A percentile compares a stretch with the other conserved stretches of the same genome.
These are phyloP conservation scores for Samia ricini DNA, from an alignment of 1,140 invertebrate species.

Conservation along the genomic window DNA sequence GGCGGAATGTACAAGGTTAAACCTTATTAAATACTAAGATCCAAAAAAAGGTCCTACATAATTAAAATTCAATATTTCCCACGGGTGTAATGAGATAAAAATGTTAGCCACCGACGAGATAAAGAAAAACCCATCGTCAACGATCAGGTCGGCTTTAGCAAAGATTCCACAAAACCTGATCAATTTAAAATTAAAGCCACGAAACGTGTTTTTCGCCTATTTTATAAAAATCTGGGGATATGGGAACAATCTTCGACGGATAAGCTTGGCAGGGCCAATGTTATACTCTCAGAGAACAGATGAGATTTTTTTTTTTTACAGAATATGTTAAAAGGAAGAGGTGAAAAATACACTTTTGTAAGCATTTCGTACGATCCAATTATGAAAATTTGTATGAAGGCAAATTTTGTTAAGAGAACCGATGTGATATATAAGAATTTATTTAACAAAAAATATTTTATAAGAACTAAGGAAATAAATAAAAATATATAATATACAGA, in stretches of 20 bases:
- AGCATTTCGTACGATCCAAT: constrained; percentile 20
- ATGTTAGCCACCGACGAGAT: constrained; percentile 7
- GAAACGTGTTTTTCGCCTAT: constrained; percentile 76
- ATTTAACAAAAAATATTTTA: constrained; percentile 10
- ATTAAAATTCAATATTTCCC: constrained; percentile 2
- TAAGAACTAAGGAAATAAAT: not conserved
- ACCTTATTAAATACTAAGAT: not conserved
- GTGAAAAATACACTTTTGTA: constrained; percentile 17
- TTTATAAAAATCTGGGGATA: constrained; percentile 76
- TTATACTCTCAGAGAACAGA: constrained; percentile 43
- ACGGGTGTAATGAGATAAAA: constrained; percentile 13
- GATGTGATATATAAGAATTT: not conserved
- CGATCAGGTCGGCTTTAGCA: constrained; percentile 58
- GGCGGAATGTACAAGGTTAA: not conserved
- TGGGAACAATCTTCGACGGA: constrained; percentile 70
- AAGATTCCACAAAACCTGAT: constrained; percentile 69
- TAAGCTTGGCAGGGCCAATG: constrained; percentile 47
- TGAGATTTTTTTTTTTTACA: constrained; percentile 41
- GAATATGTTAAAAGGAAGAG: constrained; percentile 25
- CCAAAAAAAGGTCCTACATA: not conserved
- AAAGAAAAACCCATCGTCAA: constrained; percentile 55
- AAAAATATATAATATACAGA: no score
- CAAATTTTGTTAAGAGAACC: not conserved
- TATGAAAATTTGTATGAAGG: constrained; percentile 7
- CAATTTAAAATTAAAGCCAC: constrained; percentile 78